These are phyloP conservation scores for Botia kubotai DNA, from an alignment of 2,797 vertebrate species.

Conservation along the genomic window DNA sequence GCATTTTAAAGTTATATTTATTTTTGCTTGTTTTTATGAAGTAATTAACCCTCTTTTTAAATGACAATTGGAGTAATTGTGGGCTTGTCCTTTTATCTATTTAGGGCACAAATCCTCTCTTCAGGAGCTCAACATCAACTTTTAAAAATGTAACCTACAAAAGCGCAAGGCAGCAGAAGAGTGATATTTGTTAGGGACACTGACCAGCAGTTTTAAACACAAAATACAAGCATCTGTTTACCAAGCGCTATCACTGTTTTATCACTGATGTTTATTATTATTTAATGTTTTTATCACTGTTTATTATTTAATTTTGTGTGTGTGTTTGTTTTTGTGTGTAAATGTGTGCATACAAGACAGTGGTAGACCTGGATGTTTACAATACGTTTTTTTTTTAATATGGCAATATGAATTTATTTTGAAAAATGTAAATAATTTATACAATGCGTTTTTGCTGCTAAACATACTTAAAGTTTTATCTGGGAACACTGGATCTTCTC, in stretches of 20 bases:
- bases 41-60: background rate
- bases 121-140: conserved; percentile 93
- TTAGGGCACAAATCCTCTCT: conserved; percentile 95
- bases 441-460: conserved; percentile 34
- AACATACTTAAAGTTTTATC: conserved; percentile 5
- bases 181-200: conserved; percentile 63
- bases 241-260: conserved; percentile 5
- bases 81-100: background rate
- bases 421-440: conserved; percentile 7
- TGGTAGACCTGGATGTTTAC: background rate
- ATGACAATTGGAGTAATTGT: background rate
- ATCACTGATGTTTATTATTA: background rate
- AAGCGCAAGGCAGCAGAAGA: conserved; percentile 81
- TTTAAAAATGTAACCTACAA: conserved; percentile 98
- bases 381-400: background rate
- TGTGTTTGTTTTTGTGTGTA: conserved; percentile 42
- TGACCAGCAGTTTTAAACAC: conserved; percentile 58
- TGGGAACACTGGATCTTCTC: conserved; percentile 49
- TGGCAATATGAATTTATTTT: background rate
- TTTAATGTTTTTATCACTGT: too few relatives aligned
- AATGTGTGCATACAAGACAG: conserved; percentile 18
- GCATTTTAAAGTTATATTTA: background rate
- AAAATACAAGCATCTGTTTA: conserved; percentile 36
- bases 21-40: background rate
- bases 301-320: conserved; percentile 27